A percentile compares a stretch with the other conserved stretches of the same genome.
Conservation (phyloP, 2,797 vertebrate genomes). For the Micrastur ruficollis region DNA sequence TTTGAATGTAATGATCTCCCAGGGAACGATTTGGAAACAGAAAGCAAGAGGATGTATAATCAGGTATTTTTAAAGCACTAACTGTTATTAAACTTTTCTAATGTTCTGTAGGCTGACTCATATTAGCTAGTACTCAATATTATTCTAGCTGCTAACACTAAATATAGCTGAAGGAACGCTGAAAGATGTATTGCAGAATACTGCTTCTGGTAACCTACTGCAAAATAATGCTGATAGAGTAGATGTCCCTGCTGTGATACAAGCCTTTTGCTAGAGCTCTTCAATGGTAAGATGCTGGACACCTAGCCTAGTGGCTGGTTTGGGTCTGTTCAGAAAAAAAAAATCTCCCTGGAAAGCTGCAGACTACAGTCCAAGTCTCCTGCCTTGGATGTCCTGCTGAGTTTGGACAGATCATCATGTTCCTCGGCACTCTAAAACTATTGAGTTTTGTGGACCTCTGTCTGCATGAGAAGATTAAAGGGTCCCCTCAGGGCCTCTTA, state of each 20-base stretch:
- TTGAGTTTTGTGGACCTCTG: not conserved
- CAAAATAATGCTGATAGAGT: not conserved
- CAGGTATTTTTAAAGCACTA: conserved; percentile 37
- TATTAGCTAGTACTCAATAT: not conserved
- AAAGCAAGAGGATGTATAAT: conserved; percentile 55
- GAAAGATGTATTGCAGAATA: not conserved
- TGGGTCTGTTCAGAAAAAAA: not conserved
- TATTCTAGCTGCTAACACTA: not conserved
- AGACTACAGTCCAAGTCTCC: not conserved
- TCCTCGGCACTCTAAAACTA: not conserved
- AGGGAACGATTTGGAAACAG: not conserved
- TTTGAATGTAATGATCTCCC: not conserved
- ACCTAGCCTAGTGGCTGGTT: not conserved
- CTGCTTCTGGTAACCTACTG: not conserved
- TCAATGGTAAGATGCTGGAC: not conserved
- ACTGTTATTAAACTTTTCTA: not conserved
- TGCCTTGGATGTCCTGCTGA: not conserved
- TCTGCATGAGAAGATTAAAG: not conserved
- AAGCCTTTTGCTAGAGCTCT: not conserved
- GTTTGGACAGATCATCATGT: not conserved
- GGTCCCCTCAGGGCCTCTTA: not conserved
- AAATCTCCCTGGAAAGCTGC: not conserved
- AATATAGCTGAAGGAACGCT: not conserved
- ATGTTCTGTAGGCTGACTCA: not conserved
- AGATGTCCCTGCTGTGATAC: not conserved